These are phyloP conservation scores for Tangara arthus DNA, from an alignment of 2,797 vertebrate species.

Conservation along the genomic window DNA sequence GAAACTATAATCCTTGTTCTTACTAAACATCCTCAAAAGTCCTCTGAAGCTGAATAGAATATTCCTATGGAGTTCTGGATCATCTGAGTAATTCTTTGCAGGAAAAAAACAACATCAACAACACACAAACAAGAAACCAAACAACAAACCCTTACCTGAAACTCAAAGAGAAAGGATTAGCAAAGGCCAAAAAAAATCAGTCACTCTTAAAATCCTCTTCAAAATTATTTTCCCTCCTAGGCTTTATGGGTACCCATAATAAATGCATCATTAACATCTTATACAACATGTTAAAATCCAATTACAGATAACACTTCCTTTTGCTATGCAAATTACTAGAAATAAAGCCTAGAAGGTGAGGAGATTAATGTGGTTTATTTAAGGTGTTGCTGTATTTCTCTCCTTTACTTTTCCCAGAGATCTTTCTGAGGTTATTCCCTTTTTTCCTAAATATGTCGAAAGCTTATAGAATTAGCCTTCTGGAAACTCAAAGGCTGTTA, in stretches of 20 bases:
- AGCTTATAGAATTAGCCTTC: not conserved
- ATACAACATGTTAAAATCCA: not conserved
- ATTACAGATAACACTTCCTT: not conserved
- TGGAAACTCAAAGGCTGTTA: not conserved
- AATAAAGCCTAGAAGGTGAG: not conserved
- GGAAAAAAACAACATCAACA: not conserved
- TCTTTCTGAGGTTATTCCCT: not conserved
- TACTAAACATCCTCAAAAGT: not conserved
- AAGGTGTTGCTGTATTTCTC: not conserved
- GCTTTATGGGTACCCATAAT: not conserved
- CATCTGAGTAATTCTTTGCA: not conserved
- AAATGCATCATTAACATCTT: not conserved
- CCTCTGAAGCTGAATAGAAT: not conserved
- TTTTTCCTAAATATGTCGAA: not conserved
- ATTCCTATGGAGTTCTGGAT: not conserved
- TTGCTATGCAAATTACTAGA: not conserved
- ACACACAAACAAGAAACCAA: not conserved
- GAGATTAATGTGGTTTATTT: not conserved
- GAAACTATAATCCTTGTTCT: not conserved
- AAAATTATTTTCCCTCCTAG: not conserved
- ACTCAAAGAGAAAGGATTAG: not conserved
- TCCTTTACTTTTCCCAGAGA: not conserved
- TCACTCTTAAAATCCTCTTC: not conserved
- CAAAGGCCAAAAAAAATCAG: not conserved
- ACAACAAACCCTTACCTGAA: not conserved